These are phyloP conservation scores for Candoia aspera DNA, from an alignment of 2,113 vertebrate species.

Conservation along the genomic window DNA sequence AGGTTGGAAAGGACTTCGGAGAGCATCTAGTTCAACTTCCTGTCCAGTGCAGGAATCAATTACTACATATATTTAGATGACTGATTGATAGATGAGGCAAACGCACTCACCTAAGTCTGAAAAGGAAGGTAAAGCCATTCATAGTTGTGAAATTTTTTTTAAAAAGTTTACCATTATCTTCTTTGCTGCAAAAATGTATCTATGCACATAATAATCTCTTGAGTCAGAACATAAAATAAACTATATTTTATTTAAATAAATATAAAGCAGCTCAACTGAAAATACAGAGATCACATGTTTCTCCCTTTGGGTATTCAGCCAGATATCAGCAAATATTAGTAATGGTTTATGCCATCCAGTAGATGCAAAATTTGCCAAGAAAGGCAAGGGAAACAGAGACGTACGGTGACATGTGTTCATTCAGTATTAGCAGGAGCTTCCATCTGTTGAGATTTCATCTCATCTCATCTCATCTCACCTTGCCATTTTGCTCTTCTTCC, in stretches of 20 bases:
- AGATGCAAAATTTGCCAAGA: background rate
- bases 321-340: background rate
- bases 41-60: background rate
- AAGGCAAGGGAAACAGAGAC: background rate
- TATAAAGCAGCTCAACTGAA: background rate
- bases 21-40: background rate
- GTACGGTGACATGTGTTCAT: background rate
- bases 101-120: background rate
- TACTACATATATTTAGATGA: background rate
- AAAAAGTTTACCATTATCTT: background rate
- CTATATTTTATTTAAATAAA: background rate
- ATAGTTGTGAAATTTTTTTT: background rate
- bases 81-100: background rate
- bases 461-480: background rate
- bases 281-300: background rate
- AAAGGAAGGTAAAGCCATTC: background rate
- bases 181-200: background rate
- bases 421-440: background rate
- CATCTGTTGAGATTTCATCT: background rate
- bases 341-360: background rate
- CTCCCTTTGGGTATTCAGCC: background rate
- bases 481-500: background rate
- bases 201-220: background rate
- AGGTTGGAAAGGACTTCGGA: background rate
- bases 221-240: background rate